phyloP scores from a whole-genome alignment of 2,888 invertebrate genomes.

The Euzophera pinguis region DNA sequence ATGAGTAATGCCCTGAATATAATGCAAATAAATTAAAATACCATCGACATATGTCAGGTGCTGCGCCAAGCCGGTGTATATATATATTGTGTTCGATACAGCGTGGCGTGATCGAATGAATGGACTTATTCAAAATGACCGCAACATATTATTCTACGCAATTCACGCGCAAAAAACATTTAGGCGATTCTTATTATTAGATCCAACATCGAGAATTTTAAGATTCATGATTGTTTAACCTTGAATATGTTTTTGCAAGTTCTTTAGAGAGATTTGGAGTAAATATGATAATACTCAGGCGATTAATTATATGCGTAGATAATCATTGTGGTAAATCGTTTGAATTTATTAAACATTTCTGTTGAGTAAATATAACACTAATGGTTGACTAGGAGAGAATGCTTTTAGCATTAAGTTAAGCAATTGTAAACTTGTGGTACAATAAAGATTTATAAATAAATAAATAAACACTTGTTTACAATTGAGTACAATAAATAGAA shows the following conservation, averaged over 20 bases:
- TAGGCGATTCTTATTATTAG: no score
- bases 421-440: no score
- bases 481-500: no score
- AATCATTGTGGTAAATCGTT: no score
- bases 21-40: constrained; percentile 16
- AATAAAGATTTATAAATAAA: no score
- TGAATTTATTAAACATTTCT: no score
- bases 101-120: not conserved
- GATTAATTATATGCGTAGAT: no score
- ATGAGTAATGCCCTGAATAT: constrained; percentile 15
- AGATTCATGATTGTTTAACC: not conserved
- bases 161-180: not conserved
- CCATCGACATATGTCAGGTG: constrained; percentile 17
- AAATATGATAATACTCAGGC: not conserved
- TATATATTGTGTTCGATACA: not conserved
- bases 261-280: not conserved
- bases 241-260: not conserved
- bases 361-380: no score
- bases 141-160: not conserved
- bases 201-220: not conserved
- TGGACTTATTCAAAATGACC: not conserved
- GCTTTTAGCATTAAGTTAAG: no score
- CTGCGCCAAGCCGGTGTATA: not conserved
- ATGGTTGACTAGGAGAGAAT: no score
- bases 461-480: no score